These are phyloP conservation scores for Drosophila eugracilis DNA, from an alignment of 1,140 invertebrate genomes.

Conservation along the genomic window DNA sequence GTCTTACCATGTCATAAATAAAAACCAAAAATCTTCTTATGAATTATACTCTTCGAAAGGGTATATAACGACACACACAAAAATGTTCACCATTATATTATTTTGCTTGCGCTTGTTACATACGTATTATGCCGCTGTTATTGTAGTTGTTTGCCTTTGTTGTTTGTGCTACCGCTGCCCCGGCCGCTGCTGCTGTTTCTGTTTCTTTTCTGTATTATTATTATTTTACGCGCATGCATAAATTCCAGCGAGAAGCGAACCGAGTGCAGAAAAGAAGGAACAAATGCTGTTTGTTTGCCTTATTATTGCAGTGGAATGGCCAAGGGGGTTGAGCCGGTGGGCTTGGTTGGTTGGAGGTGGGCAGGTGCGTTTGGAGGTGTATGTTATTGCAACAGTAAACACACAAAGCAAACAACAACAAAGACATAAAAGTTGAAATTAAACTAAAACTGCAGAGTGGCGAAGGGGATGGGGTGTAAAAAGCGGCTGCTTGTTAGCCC, in stretches of 20 bases:
- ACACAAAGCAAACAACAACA: conserved; percentile 55
- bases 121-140: conserved; percentile 29
- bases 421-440: conserved; percentile 67
- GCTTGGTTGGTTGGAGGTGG: background rate
- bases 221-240: conserved; percentile 75
- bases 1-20: no score
- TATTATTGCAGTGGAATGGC: conserved; percentile 46
- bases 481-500: conserved; percentile 52
- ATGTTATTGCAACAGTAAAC: conserved; percentile 70
- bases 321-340: background rate
- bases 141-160: conserved; percentile 26
- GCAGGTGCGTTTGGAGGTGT: conserved; percentile 2
- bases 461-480: background rate
- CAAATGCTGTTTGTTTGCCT: conserved; percentile 44
- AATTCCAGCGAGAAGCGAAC: conserved; percentile 36
- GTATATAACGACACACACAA: conserved; percentile 30
- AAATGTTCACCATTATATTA: conserved; percentile 53
- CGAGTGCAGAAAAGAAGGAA: conserved; percentile 37
- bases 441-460: conserved; percentile 45
- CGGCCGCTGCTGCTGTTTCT: conserved; percentile 1
- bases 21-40: no score
- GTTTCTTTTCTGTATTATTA: conserved; percentile 54
- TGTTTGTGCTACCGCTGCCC: background rate
- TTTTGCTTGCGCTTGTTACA: conserved; percentile 46
- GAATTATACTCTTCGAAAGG: conserved; percentile 1